phyloP scores from a whole-genome alignment of 2,113 vertebrate species.

The Ceyx melanurus region DNA sequence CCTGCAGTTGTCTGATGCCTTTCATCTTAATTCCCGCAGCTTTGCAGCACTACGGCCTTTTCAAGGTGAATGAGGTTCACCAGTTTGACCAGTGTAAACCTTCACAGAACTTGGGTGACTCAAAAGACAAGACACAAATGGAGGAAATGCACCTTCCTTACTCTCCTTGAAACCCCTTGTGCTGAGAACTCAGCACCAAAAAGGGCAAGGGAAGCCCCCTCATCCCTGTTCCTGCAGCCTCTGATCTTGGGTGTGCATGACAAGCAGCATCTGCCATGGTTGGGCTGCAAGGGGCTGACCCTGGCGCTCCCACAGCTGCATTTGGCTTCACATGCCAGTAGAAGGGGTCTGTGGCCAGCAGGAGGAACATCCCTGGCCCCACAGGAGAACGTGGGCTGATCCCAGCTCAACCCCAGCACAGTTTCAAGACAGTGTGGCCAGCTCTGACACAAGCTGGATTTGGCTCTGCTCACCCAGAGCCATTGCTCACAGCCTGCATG shows the following conservation, averaged over 20 bases:
- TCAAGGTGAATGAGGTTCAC: background rate
- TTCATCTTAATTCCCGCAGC: background rate
- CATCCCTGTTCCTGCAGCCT: rapidly evolving
- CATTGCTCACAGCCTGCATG: rapidly evolving
- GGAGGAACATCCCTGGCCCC: rapidly evolving
- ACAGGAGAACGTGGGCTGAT: rapidly evolving
- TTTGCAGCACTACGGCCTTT: background rate
- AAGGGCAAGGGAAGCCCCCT: rapidly evolving
- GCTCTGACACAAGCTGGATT: background rate
- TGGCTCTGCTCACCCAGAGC: background rate
- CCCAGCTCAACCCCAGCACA: background rate
- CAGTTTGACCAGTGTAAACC: background rate
- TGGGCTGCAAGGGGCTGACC: rapidly evolving
- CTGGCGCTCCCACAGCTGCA: rapidly evolving
- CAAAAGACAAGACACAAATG: background rate
- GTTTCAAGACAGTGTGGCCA: rapidly evolving
- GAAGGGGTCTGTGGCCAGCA: background rate
- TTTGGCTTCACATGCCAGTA: rapidly evolving
- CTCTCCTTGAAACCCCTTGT: background rate
- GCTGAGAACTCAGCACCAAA: background rate
- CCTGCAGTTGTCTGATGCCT: rapidly evolving
- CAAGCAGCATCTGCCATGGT: background rate
- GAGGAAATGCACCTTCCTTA: background rate
- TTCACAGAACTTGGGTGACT: rapidly evolving
- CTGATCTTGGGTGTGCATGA: rapidly evolving